phyloP scores from a whole-genome alignment of 2,888 invertebrate genomes.

The Boloria selene region DNA sequence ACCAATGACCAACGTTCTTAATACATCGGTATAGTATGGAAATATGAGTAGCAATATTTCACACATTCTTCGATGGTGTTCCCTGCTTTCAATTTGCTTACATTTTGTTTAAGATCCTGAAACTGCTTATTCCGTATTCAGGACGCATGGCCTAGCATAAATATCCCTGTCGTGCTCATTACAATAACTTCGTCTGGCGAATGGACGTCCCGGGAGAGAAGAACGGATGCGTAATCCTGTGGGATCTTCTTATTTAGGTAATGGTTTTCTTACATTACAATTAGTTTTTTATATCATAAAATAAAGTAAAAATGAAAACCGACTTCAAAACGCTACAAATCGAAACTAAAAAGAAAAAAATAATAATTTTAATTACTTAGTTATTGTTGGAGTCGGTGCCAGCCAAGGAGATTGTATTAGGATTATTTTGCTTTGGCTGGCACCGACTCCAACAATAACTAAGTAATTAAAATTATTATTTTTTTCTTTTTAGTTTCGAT shows the following conservation, averaged over 20 bases:
- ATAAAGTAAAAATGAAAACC: too few relatives aligned
- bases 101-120: constrained; percentile 35
- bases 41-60: constrained; percentile 17
- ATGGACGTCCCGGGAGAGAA: constrained; percentile 65
- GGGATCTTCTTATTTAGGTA: constrained; percentile 72
- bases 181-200: constrained; percentile 70
- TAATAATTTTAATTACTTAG: too few relatives aligned
- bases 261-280: constrained; percentile 57
- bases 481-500: too few relatives aligned
- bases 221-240: constrained; percentile 64
- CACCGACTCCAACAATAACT: too few relatives aligned
- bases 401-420: too few relatives aligned
- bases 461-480: too few relatives aligned
- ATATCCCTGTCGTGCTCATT: constrained; percentile 79
- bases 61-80: constrained; percentile 27
- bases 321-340: too few relatives aligned
- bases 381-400: too few relatives aligned
- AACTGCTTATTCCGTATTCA: constrained; percentile 71
- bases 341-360: too few relatives aligned
- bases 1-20: constrained; percentile 2
- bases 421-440: too few relatives aligned
- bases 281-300: neutral
- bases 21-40: constrained; percentile 29
- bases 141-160: constrained; percentile 74
- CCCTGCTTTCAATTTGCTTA: constrained; percentile 32